phyloP scores from a whole-genome alignment of 2,113 vertebrate species.

The Cygnus atratus region DNA sequence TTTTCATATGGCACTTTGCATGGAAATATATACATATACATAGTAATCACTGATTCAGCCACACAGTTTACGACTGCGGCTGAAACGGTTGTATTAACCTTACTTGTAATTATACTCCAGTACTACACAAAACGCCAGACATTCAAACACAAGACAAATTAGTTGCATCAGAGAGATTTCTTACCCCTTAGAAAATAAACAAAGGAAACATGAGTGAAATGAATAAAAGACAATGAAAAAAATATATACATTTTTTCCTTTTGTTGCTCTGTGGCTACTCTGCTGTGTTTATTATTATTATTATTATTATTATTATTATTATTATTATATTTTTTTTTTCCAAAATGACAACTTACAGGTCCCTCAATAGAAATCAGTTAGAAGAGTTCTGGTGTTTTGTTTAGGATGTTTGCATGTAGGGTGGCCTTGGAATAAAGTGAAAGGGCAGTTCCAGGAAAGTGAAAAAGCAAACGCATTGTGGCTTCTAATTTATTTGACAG shows the following conservation, averaged over 20 bases:
- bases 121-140: background rate
- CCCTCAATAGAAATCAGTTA: background rate
- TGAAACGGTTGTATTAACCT: background rate
- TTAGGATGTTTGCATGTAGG: background rate
- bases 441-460: background rate
- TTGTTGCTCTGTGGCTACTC: background rate
- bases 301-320: no score
- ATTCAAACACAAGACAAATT: background rate
- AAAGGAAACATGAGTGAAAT: background rate
- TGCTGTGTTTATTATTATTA: background rate
- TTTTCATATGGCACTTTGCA: background rate
- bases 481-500: constrained; percentile 33
- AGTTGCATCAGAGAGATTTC: background rate
- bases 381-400: background rate
- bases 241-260: rapidly evolving
- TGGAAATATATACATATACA: background rate
- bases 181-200: background rate
- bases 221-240: background rate
- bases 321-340: no score
- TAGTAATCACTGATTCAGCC: background rate
- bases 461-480: background rate
- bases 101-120: background rate
- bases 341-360: background rate
- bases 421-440: constrained; percentile 8
- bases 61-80: background rate